A percentile compares a stretch with the other conserved stretches of the same genome.
Evolutionary conservation across 2,797 vertebrate species (phyloP).

Genomic region (Gallinago stenura): DNA sequence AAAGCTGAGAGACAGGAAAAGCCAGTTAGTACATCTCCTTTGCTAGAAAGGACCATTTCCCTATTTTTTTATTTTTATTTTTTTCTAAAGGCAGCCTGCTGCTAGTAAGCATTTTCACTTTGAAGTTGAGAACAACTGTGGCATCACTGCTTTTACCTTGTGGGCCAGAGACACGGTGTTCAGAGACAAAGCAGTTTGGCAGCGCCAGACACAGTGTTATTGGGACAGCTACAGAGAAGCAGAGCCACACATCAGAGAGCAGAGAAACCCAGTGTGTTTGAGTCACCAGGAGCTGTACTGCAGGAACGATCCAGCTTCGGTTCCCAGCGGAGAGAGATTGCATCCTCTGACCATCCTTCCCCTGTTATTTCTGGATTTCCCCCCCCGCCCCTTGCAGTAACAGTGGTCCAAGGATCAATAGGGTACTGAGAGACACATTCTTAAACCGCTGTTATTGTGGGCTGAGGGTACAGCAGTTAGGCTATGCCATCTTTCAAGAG

Average conservation of each 20-base stretch:
- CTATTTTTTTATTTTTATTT: conserved; percentile 10
- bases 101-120: background rate
- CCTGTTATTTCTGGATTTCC: conserved; percentile 6
- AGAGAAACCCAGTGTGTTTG: background rate
- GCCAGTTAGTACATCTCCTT: conserved; percentile 28
- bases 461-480: background rate
- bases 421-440: background rate
- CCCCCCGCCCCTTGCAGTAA: background rate
- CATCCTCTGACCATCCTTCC: background rate
- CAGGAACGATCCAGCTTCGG: conserved; percentile 20
- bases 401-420: background rate
- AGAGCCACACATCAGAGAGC: conserved; percentile 6
- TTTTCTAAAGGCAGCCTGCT: background rate
- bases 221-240: conserved; percentile 25
- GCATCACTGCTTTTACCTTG: background rate
- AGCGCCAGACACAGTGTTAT: conserved; percentile 3
- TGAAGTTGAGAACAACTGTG: background rate
- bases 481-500: background rate
- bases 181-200: conserved; percentile 44
- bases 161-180: background rate
- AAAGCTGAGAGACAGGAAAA: conserved; percentile 56
- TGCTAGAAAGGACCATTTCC: conserved; percentile 36
- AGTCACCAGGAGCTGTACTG: conserved; percentile 20
- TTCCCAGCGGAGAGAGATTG: background rate
- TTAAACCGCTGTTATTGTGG: background rate